Percentiles rank a stretch among this genome's conserved stretches.
Conservation (phyloP, 2,113 vertebrate species). For the Anser brachyrhynchus region DNA sequence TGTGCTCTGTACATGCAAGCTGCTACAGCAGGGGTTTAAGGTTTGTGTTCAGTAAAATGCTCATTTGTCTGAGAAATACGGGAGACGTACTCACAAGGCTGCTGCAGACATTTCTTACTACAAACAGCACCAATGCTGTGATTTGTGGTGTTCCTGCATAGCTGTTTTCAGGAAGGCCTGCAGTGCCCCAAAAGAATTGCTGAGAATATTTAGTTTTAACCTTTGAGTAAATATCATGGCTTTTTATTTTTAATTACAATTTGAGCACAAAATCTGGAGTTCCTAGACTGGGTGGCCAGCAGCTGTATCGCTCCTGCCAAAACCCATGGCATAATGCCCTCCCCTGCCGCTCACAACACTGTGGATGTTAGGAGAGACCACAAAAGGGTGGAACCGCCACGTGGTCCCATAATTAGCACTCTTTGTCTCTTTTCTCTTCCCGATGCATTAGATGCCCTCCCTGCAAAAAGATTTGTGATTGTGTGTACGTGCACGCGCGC, state of each 20-base stretch:
- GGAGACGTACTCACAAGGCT: rapidly evolving
- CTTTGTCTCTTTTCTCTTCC: conserved; percentile 26
- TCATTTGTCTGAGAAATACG: rapidly evolving
- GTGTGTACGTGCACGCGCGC: not conserved
- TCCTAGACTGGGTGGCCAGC: not conserved
- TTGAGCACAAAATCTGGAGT: not conserved
- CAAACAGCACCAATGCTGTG: not conserved
- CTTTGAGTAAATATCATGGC: rapidly evolving
- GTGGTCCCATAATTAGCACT: not conserved
- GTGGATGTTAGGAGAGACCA: not conserved
- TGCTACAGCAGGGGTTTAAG: not conserved
- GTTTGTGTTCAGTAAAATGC: rapidly evolving
- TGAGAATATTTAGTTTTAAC: not conserved
- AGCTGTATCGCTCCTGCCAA: not conserved
- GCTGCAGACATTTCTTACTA: rapidly evolving
- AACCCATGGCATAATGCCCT: not conserved
- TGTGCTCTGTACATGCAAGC: rapidly evolving
- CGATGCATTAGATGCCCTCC: not conserved
- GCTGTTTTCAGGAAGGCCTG: not conserved
- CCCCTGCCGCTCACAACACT: not conserved
- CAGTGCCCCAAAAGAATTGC: rapidly evolving
- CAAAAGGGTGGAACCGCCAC: conserved; percentile 11
- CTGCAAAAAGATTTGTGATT: not conserved
- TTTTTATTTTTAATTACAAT: not conserved
- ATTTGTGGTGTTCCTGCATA: not conserved